Evolutionary conservation across 1,140 invertebrate species (phyloP).

Genomic region (Hermetia illucens): DNA sequence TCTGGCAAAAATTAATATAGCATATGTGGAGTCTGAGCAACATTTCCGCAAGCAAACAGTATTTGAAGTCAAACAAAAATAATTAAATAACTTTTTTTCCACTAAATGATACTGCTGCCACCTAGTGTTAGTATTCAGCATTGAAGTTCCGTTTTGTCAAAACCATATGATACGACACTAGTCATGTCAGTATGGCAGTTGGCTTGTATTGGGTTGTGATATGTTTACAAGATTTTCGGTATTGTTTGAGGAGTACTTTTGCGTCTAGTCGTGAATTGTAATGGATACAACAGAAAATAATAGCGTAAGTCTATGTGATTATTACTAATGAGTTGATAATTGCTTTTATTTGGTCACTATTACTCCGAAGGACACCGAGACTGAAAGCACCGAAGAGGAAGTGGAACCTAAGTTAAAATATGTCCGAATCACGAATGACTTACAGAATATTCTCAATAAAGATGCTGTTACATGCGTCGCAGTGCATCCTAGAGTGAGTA

Average conservation of each 20-base stretch:
- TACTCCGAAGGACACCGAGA: constrained; percentile 1
- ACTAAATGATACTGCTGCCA: neutral
- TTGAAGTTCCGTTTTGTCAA: neutral
- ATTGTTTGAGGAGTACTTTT: neutral
- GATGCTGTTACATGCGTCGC: constrained; percentile 77
- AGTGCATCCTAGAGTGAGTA: constrained; percentile 72
- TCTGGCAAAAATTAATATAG: too few relatives aligned
- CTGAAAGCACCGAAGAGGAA: constrained; percentile 29
- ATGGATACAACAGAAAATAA: neutral
- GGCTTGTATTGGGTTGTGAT: too few relatives aligned
- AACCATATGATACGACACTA: neutral
- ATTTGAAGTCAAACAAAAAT: neutral
- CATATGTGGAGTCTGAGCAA: too few relatives aligned
- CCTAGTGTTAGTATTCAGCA: neutral
- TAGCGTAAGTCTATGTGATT: constrained; percentile 1
- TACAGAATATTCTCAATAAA: constrained; percentile 69
- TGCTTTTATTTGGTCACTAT: neutral
- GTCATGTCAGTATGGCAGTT: neutral
- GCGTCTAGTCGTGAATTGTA: too few relatives aligned
- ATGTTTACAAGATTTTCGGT: too few relatives aligned
- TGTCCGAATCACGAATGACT: constrained; percentile 73
- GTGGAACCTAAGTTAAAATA: constrained; percentile 89
- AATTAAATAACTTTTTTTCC: neutral
- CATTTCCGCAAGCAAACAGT: too few relatives aligned
- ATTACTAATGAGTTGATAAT: neutral